phyloP scores from a whole-genome alignment of 2,888 invertebrate species.

The Ellobium chinense region DNA sequence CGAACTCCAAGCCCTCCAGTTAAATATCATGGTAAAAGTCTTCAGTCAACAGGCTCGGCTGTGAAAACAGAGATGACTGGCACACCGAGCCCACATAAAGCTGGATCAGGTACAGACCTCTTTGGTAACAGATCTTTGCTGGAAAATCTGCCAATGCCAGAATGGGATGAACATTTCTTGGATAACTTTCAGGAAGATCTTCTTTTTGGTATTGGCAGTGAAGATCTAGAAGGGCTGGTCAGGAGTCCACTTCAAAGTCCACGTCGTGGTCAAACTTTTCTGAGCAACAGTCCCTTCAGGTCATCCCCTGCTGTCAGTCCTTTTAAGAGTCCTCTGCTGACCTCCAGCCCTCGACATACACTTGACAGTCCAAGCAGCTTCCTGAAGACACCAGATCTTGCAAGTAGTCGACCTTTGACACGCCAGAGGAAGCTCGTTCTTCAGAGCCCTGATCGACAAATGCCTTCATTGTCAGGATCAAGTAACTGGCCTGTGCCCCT shows the following conservation, averaged over 20 bases:
- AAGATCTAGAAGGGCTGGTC: constrained; percentile 35
- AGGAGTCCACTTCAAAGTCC: constrained; percentile 41
- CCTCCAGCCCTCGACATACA: constrained; percentile 32
- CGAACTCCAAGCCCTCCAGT: constrained; percentile 44
- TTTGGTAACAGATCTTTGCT: constrained; percentile 45
- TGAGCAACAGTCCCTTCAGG: constrained; percentile 27
- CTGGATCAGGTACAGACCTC: constrained; percentile 31
- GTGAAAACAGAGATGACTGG: constrained; percentile 17
- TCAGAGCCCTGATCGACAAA: constrained; percentile 36
- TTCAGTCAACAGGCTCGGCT: background rate
- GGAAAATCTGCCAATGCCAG: constrained; percentile 40
- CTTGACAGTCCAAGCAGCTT: constrained; percentile 22
- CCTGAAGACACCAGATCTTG: constrained; percentile 15
- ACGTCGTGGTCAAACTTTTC: constrained; percentile 21
- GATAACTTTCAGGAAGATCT: constrained; percentile 45
- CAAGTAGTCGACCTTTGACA: constrained; percentile 27
- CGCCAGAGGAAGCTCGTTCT: constrained; percentile 36
- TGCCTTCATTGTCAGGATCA: background rate
- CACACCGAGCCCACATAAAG: constrained; percentile 40
- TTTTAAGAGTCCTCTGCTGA: constrained; percentile 37
- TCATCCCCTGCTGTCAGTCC: constrained; percentile 32
- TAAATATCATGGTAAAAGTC: constrained; percentile 21
- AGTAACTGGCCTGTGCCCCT: constrained; percentile 18
- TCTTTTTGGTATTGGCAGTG: constrained; percentile 38
- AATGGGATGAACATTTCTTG: constrained; percentile 47